Evolutionary conservation across 2,888 invertebrate species (phyloP).

Genomic region (Mimas tiliae): DNA sequence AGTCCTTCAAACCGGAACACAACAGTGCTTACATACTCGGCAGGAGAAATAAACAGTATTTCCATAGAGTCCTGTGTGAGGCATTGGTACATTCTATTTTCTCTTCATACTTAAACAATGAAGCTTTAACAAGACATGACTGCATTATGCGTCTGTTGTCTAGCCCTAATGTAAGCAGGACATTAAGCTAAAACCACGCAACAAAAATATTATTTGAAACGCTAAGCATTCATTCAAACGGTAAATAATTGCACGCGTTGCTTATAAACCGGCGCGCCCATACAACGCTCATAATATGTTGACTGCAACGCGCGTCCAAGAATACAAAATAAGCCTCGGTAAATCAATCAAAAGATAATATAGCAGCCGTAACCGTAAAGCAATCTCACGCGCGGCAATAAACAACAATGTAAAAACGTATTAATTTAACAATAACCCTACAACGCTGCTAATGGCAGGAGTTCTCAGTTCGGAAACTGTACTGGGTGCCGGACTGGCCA

Average conservation of each 20-base stretch:
- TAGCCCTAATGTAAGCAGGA: neutral
- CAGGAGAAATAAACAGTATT: too few relatives aligned
- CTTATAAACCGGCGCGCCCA: conserved; percentile 33
- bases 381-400: conserved; percentile 52
- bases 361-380: conserved; percentile 52
- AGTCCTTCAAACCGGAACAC: too few relatives aligned
- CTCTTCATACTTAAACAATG: too few relatives aligned
- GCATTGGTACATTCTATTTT: too few relatives aligned
- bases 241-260: conserved; percentile 25
- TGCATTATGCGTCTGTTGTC: neutral
- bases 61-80: too few relatives aligned
- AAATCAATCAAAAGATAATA: conserved; percentile 44
- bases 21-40: too few relatives aligned
- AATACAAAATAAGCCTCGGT: conserved; percentile 44
- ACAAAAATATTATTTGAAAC: conserved; percentile 11
- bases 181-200: neutral
- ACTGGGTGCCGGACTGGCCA: neutral
- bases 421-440: conserved; percentile 62
- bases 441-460: neutral
- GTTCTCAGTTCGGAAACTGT: neutral
- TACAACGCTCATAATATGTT: conserved; percentile 30
- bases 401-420: conserved; percentile 66
- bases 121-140: neutral
- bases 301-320: conserved; percentile 38
- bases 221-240: conserved; percentile 21